Conservation (phyloP, 2,113 vertebrate genomes). For the Spizaetus ornatus region DNA sequence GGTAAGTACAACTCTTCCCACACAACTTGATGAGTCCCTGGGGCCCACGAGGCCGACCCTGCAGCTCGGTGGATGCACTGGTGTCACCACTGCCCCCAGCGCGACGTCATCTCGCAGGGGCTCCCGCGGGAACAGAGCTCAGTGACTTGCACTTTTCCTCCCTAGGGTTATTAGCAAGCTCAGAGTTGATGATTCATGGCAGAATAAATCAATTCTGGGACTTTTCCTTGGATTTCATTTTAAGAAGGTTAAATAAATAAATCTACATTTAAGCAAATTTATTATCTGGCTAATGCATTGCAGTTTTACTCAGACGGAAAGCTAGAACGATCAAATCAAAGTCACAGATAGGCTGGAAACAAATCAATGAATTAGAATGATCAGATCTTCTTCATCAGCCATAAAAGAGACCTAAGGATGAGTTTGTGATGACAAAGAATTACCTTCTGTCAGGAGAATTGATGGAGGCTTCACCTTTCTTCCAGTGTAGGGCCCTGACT, state of each 20-base stretch:
- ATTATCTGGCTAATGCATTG: neutral
- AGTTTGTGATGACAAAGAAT: neutral
- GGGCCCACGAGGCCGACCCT: neutral
- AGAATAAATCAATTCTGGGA: neutral
- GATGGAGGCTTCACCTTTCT: neutral
- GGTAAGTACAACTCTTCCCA: neutral
- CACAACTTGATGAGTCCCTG: no score
- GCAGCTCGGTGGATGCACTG: fast-evolving
- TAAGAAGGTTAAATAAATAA: neutral
- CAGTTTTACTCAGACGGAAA: neutral
- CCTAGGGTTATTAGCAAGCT: neutral
- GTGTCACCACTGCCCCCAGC: neutral
- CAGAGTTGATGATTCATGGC: neutral
- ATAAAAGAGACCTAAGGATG: neutral
- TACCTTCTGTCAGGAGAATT: neutral
- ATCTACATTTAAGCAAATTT: neutral
- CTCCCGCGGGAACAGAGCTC: neutral
- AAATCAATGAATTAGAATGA: neutral
- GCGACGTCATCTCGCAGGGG: fast-evolving
- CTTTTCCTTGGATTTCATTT: neutral
- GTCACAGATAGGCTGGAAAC: neutral
- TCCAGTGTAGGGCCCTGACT: neutral
- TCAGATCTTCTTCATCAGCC: neutral
- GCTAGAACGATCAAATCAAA: neutral
- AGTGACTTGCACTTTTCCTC: neutral